Evolutionary conservation across 2,113 vertebrate genomes (phyloP).

Genomic region (Narcine bancroftii): DNA sequence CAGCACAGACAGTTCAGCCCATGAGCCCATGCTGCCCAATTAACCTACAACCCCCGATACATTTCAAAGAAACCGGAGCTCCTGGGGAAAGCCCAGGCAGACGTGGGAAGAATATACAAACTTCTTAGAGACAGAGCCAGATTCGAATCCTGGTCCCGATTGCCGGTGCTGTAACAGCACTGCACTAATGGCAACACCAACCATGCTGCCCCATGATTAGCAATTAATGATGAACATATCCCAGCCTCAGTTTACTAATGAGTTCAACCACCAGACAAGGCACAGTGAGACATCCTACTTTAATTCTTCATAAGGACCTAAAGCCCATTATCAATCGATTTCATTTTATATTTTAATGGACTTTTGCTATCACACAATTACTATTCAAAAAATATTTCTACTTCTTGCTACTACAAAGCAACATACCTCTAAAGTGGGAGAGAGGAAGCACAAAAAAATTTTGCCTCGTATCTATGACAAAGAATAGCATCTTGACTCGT

Average conservation of each 20-base stretch:
- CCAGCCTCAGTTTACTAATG: background rate
- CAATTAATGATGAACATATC: background rate
- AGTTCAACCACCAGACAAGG: background rate
- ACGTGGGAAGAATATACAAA: no score
- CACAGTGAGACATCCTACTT: background rate
- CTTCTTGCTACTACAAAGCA: background rate
- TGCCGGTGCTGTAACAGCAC: no score
- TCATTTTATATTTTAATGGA: no score
- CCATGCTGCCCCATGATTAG: no score
- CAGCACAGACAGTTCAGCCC: no score
- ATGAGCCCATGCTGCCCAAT: no score
- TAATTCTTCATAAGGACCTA: background rate
- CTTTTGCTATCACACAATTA: background rate
- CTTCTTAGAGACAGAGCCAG: no score
- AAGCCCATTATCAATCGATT: background rate
- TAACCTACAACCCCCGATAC: no score
- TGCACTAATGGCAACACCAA: no score
- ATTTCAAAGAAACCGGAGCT: no score
- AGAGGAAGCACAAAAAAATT: background rate
- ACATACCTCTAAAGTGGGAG: background rate
- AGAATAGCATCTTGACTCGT: background rate
- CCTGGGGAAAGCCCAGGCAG: no score
- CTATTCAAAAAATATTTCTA: background rate
- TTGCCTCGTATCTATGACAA: background rate
- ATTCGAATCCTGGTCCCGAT: no score